Evolutionary conservation across 2,797 vertebrate species (phyloP).

Genomic region (Jordanella pulchra): DNA sequence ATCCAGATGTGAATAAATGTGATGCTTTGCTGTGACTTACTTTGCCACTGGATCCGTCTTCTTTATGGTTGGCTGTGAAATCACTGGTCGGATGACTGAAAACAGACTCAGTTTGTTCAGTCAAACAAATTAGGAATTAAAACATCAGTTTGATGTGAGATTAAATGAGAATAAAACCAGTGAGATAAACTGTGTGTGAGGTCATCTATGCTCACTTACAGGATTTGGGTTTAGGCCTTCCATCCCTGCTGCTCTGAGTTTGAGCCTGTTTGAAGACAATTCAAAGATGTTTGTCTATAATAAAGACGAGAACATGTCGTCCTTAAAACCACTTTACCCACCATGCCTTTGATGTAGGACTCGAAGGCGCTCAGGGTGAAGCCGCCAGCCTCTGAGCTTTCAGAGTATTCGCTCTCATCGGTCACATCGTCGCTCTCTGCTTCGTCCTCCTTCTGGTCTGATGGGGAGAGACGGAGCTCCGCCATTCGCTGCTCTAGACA

Average conservation of each 20-base stretch:
- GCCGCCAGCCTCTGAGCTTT: constrained; percentile 38
- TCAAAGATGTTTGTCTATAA: not conserved
- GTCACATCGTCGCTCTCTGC: constrained; percentile 43
- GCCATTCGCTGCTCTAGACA: constrained; percentile 69
- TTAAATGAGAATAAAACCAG: not conserved
- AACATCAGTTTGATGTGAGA: not conserved
- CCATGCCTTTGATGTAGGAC: constrained; percentile 67
- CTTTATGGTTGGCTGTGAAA: constrained; percentile 70
- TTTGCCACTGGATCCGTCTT: constrained; percentile 80
- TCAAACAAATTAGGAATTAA: not conserved
- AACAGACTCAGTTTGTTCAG: not conserved
- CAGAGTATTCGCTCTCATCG: constrained; percentile 42
- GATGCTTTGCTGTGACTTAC: constrained; percentile 53
- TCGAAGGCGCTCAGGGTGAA: constrained; percentile 61
- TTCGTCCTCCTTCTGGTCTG: constrained; percentile 36
- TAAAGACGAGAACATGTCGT: not conserved
- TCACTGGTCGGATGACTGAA: constrained; percentile 81
- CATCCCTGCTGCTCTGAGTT: constrained; percentile 56
- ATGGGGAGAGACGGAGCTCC: constrained; percentile 46
- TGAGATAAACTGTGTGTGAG: not conserved
- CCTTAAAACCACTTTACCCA: constrained; percentile 57
- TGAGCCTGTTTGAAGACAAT: constrained; percentile 48
- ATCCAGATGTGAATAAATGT: not conserved
- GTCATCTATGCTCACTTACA: constrained; percentile 66
- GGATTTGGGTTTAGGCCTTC: constrained; percentile 75